phyloP scores from a whole-genome alignment of 2,797 vertebrate genomes.

The Hypotaenidia okinawae region DNA sequence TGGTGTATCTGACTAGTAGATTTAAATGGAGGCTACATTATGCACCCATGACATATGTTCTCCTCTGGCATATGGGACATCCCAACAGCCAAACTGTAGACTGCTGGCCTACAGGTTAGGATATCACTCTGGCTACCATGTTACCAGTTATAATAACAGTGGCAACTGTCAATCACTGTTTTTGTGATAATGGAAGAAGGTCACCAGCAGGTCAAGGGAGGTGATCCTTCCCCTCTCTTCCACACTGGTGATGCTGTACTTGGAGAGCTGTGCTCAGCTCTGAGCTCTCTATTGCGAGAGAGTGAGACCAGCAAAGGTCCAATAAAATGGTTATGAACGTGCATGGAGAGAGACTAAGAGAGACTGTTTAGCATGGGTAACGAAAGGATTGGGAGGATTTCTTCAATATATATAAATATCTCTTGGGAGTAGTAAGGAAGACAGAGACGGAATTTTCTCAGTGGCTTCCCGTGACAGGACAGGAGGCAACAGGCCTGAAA shows the following conservation, averaged over 20 bases:
- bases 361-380: not conserved
- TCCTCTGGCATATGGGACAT: not conserved
- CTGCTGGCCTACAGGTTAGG: not conserved
- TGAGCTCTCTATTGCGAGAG: not conserved
- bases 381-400: not conserved
- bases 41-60: not conserved
- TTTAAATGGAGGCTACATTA: fast-evolving
- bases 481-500: not conserved
- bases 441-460: not conserved
- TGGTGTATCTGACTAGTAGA: not conserved
- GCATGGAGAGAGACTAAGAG: not conserved
- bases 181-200: not conserved
- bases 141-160: not conserved
- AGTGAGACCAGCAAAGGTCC: not conserved
- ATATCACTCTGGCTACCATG: not conserved
- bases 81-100: not conserved
- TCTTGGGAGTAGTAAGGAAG: not conserved
- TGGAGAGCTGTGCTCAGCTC: not conserved
- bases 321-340: not conserved
- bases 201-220: not conserved
- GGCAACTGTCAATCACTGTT: not conserved
- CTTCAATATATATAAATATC: not conserved
- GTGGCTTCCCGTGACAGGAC: not conserved
- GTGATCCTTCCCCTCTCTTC: not conserved
- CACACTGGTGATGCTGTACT: not conserved